phyloP scores from a whole-genome alignment of 2,797 vertebrate genomes.

The Intellagama lesueurii region DNA sequence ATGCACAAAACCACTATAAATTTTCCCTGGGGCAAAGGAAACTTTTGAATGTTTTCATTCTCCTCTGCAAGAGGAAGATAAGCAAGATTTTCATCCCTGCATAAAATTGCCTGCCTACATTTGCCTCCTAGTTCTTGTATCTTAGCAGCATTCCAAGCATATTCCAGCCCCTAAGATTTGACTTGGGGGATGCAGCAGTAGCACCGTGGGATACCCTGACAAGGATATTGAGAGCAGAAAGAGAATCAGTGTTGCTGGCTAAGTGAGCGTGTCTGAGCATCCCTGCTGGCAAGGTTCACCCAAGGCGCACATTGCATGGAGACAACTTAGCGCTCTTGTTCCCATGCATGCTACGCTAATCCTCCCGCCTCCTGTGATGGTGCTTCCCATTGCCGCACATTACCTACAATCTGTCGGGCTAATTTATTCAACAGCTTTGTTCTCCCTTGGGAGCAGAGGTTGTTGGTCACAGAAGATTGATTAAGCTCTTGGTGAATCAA shows the following conservation, averaged over 20 bases:
- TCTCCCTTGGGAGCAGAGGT: constrained; percentile 71
- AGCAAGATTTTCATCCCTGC: no score
- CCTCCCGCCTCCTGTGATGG: constrained; percentile 35
- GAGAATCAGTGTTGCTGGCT: not conserved
- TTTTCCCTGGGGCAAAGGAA: no score
- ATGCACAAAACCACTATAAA: not conserved
- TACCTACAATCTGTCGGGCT: constrained; percentile 78
- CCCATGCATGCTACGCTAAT: constrained; percentile 50
- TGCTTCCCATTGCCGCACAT: constrained; percentile 69
- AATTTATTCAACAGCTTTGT: constrained; percentile 79
- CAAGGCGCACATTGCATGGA: constrained; percentile 46
- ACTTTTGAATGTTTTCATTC: no score
- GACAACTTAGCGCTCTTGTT: constrained; percentile 31
- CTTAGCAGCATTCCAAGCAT: not conserved
- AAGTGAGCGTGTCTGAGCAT: not conserved
- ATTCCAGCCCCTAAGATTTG: not conserved
- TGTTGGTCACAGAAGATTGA: constrained; percentile 81
- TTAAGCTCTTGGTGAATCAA: constrained; percentile 81
- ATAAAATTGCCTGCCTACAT: no score
- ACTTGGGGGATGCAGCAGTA: not conserved
- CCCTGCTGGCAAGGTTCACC: not conserved
- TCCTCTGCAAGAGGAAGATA: no score
- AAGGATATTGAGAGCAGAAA: fast-evolving
- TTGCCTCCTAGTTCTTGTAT: no score
- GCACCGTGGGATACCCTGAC: fast-evolving